Percentiles rank a stretch among this genome's conserved stretches.
These are phyloP conservation scores for Morpho deidamia DNA, from an alignment of 2,888 invertebrate genomes.

Conservation along the genomic window DNA sequence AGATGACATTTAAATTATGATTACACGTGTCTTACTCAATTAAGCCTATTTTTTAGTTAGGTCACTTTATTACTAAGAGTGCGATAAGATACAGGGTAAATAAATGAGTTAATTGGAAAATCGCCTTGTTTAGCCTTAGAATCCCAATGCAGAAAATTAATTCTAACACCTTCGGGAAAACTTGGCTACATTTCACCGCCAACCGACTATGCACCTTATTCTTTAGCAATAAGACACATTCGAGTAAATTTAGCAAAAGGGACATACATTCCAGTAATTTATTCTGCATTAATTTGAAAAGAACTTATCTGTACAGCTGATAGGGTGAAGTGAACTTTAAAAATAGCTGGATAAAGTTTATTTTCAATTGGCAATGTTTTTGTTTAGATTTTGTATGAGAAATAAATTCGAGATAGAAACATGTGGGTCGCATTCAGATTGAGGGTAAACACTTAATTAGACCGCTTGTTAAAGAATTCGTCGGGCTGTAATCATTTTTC, in stretches of 20 bases:
- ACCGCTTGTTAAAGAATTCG: conserved; percentile 20
- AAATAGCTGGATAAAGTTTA: neutral
- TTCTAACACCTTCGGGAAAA: conserved; percentile 17
- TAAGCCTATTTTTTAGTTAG: no score
- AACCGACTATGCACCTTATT: conserved; percentile 10
- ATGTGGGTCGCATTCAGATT: conserved; percentile 24
- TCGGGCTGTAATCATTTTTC: neutral
- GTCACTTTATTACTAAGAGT: no score
- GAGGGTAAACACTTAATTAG: conserved; percentile 26
- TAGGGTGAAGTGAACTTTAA: conserved; percentile 4
- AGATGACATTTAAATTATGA: no score
- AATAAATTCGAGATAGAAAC: conserved; percentile 17
- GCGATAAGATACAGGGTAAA: neutral
- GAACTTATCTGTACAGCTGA: neutral
- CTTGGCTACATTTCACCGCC: neutral
- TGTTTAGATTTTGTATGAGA: conserved; percentile 6
- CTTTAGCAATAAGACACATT: conserved; percentile 4
- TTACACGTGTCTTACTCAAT: no score
- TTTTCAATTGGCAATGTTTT: neutral
- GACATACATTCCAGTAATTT: conserved; percentile 7
- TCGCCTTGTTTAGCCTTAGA: conserved; percentile 8
- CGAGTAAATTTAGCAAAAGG: neutral
- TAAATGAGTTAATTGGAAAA: conserved; percentile 5
- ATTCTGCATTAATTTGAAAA: neutral
- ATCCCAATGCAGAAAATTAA: conserved; percentile 18